Conservation (phyloP, 2,797 vertebrate species). For the Ctenosaura bakeri region DNA sequence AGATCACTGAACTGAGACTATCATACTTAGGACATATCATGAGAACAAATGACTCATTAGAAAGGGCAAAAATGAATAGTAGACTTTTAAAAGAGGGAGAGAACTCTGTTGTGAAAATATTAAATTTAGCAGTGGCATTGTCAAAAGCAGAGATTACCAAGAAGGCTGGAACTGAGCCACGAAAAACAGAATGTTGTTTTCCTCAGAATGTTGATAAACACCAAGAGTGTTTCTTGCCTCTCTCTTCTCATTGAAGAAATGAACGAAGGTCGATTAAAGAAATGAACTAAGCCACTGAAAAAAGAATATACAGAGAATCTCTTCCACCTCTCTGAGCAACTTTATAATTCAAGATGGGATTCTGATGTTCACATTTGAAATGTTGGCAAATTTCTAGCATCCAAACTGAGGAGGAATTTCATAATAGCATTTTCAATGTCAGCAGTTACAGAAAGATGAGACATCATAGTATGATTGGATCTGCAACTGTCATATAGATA, state of each 20-base stretch:
- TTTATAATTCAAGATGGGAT: neutral
- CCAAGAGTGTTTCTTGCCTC: neutral
- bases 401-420: neutral
- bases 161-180: neutral
- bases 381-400: neutral
- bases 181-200: neutral
- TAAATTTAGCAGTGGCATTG: neutral
- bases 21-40: no score
- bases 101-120: neutral
- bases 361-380: neutral
- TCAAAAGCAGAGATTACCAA: neutral
- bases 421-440: neutral
- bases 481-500: conserved; percentile 1
- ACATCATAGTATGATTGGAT: neutral
- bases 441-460: neutral
- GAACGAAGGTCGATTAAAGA: neutral
- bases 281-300: neutral
- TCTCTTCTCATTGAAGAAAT: neutral
- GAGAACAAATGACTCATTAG: no score
- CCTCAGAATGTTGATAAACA: no score
- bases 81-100: neutral
- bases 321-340: neutral
- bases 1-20: no score
- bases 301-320: neutral
- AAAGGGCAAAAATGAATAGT: neutral